Evolutionary conservation across 2,888 invertebrate genomes (phyloP), one percentile per base, ranked within the genome.

Genomic region (Latheticus oryzae): DNA sequence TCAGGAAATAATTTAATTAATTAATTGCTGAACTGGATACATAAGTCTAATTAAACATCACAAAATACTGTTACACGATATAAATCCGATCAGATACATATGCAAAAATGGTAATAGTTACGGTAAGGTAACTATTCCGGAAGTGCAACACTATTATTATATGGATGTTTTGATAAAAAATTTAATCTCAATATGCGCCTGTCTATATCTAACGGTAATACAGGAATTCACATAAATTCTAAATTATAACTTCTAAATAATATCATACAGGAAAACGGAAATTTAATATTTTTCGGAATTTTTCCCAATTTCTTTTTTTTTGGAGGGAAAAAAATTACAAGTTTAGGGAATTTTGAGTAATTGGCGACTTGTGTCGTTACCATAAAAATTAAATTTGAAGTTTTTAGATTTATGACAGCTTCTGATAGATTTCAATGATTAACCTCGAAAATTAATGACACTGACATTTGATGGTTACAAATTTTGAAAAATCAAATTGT

Each of bases 31-130:
- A n/a, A 26, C 26, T n/a, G n/a, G 26, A 3, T 26, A 26, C 26
- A 21, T 12, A 9, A 12, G n/a, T 12, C 40, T 24, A 40, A 40
- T 40, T 40, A 40, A 40, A 40, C 40, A 43, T 15, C 28, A 43
- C 16, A 28, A 28, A 40, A 40, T 40, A n/a, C 43, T 13, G 43
- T 43, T 43, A 43, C 15, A 9, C n/a, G 26, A 15, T 16, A 43
- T 43, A 28, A 43, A 37, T 16, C 30, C 40, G 40, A 19, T 5
- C 24, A 23, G 43, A 30, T 43, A 43, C 26, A 43, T 43, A 43
- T 43, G 43, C 43, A 43, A 43, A 40, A 43, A 43, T 43, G 28
- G n/a, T 26, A 42, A 42, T 28, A 43, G 43, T 43, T 43, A 43
- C 43, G 28, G 43, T 43, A 43, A 43, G 30, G 28, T 28, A 28